phyloP scores from a whole-genome alignment of 2,113 vertebrate species.

The Pachycephala philippinensis region DNA sequence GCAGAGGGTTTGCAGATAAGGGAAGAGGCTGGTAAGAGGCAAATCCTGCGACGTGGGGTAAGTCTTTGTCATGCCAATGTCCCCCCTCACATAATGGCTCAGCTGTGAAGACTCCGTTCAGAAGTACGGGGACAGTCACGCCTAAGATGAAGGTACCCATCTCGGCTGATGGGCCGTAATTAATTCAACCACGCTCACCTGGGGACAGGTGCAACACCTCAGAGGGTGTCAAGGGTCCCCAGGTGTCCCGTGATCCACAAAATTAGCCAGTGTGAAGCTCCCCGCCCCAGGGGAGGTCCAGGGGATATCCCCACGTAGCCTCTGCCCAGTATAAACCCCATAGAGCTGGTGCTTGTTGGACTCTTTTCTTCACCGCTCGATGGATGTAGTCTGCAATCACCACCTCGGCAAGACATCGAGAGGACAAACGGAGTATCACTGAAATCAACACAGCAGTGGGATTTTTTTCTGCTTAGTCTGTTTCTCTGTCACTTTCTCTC shows the following conservation, averaged over 20 bases:
- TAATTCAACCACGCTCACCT: not conserved
- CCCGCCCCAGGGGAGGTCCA: not conserved
- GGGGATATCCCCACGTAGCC: too few species aligned
- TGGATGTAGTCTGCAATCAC: not conserved
- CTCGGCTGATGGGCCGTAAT: not conserved
- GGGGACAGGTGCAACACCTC: not conserved
- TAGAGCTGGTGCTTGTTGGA: fast-evolving
- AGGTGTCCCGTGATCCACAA: not conserved
- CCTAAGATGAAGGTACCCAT: not conserved
- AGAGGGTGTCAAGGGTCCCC: not conserved
- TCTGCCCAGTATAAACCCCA: not conserved
- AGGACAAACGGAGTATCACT: fast-evolving
- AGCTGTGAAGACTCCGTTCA: not conserved
- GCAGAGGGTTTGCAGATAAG: not conserved
- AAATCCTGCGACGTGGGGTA: not conserved
- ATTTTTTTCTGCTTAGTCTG: not conserved
- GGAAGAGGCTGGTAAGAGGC: not conserved
- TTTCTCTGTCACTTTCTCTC: not conserved
- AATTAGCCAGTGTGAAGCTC: not conserved
- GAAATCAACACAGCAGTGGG: too few species aligned
- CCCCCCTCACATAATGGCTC: not conserved
- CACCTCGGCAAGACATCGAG: not conserved
- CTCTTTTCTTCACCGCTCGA: too few species aligned
- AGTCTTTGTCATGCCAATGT: not conserved
- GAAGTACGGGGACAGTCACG: not conserved